Evolutionary conservation across 2,113 vertebrate species (phyloP).

Genomic region (Coregonus clupeaformis): DNA sequence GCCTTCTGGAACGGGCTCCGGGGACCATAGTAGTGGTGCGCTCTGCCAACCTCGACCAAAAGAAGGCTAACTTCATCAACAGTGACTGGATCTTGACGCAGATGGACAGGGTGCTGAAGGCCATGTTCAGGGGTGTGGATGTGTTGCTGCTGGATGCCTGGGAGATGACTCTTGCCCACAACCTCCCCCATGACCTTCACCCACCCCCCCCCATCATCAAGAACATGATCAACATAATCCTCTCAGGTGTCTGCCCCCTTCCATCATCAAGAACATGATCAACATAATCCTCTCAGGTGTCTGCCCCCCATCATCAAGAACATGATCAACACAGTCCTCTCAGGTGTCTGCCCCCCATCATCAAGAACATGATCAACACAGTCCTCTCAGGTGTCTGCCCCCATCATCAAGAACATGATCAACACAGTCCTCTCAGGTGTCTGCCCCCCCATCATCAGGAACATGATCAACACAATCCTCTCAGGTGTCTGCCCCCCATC

Average conservation of each 20-base stretch:
- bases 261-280: too few relatives aligned
- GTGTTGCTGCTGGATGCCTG: slow-evolving; percentile 92
- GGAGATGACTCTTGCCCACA: slow-evolving; percentile 93
- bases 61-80: slow-evolving; percentile 90
- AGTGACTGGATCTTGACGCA: slow-evolving; percentile 95
- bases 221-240: slow-evolving; percentile 86
- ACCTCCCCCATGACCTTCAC: slow-evolving; percentile 87
- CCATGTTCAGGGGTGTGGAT: slow-evolving; percentile 88
- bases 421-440: too few relatives aligned
- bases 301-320: too few relatives aligned
- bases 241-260: slow-evolving; percentile 89
- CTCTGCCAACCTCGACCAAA: slow-evolving; percentile 85
- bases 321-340: too few relatives aligned
- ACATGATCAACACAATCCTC: too few relatives aligned
- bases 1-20: slow-evolving; percentile 87
- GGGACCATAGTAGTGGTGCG: slow-evolving; percentile 83
- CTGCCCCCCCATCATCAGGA: too few relatives aligned
- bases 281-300: too few relatives aligned
- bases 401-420: too few relatives aligned
- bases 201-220: slow-evolving; percentile 84
- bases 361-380: too few relatives aligned
- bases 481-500: too few relatives aligned
- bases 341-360: too few relatives aligned
- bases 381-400: too few relatives aligned
- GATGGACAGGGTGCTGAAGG: slow-evolving; percentile 83